phyloP scores from a whole-genome alignment of 2,888 invertebrate genomes.

The Rapana venosa region DNA sequence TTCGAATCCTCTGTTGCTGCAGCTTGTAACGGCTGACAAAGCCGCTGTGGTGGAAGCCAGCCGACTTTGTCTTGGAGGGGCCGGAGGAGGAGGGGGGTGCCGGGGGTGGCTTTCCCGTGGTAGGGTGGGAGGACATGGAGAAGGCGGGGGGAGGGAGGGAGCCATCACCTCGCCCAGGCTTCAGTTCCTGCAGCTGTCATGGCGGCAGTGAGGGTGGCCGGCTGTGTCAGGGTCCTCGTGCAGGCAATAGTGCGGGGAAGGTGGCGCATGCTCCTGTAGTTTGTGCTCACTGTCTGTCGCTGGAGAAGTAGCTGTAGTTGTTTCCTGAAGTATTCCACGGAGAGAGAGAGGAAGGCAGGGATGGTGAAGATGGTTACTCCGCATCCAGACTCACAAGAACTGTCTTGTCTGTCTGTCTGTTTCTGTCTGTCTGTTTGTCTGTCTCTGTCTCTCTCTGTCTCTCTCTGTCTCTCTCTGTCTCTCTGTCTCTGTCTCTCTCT shows the following conservation, averaged over 20 bases:
- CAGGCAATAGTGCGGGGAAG: no score
- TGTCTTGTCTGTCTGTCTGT: not conserved
- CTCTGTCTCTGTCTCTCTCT: not conserved
- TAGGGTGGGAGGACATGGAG: not conserved
- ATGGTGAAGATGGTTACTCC: no score
- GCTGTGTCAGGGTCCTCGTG: not conserved
- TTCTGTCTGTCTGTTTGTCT: not conserved
- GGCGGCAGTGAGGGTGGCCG: not conserved
- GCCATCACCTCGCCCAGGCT: not conserved
- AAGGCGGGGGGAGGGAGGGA: not conserved
- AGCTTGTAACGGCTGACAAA: conserved; percentile 50
- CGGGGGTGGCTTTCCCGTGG: not conserved
- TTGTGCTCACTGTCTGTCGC: not conserved
- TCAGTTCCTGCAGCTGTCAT: not conserved
- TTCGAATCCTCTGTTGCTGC: conserved; percentile 48
- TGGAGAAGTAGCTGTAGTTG: no score
- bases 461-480: not conserved
- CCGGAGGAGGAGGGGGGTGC: not conserved
- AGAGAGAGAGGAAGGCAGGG: not conserved
- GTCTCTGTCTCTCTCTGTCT: not conserved
- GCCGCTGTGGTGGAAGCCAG: conserved; percentile 33
- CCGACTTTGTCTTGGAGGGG: not conserved
- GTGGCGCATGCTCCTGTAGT: no score
- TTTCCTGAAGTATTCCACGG: not conserved
- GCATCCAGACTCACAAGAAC: no score